Base-by-base conservation (phyloP, 2,113 vertebrate species). In the Marmota flaviventris region DNA sequence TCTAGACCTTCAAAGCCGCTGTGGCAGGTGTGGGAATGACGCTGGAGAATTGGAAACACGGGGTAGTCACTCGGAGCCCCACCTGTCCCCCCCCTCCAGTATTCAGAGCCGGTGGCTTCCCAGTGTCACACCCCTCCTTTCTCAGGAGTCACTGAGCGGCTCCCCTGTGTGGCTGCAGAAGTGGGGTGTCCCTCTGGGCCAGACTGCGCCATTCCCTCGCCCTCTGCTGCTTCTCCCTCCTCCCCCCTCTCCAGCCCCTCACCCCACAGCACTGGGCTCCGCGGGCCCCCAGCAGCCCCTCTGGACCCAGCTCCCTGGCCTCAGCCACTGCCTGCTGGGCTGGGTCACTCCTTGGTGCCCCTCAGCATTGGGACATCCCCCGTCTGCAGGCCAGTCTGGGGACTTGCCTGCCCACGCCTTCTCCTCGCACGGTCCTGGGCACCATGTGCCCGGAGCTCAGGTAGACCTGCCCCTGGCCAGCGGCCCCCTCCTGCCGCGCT, bases 21-120 rank as follows among this genome's bases (percentile, higher is more conserved):
- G 25, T 65, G 27, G 70, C 97, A 97, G 8, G 0, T 1, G 39
- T 37, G 17, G 1, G 0, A 0, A 0, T 0, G 0, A 0, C 0
- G 0, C 97, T 96, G 76, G 51, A 17, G n/a, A 58, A 72, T 32
- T 1, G 1, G n/a, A 73, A 17, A 65, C 48, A 17, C 16, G 11
- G 16, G 14, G 4, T 6, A 7, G 39, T 88, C 65, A 75, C 65
- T n/a, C 34, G 0, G 34, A 45, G 89, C 56, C 63, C 51, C 13
- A 1, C 58, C 17, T 10, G 37, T n/a, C 29, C 5, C 11, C 11
- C 20, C 16, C 4, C 39, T 12, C 10, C 61, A 8, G 0, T 5
- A 22, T 11, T 53, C 70, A 51, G 73, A 27, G 48, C 58, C 1
- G 29, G 56, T 12, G 13, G 51, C 27, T 4, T n/a, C 65, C n/a